Evolutionary conservation across 2,888 invertebrate species (phyloP), one percentile per base, ranked within the genome.

Genomic region (Germaria angustata): DNA sequence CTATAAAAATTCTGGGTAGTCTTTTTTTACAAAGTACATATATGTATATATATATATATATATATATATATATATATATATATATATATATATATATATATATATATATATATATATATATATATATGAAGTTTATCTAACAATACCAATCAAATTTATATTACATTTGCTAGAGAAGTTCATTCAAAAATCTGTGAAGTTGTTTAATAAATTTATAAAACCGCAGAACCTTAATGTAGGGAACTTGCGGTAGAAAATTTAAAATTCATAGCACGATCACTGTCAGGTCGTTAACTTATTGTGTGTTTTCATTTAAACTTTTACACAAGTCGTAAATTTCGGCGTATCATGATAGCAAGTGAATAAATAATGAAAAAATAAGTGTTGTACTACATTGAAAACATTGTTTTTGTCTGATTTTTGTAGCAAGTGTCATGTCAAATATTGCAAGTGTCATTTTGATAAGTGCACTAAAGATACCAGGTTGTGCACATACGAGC

Each of bases 201-300:
- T 49, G 22, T 49, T 49, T 9, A 7, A 28, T 13, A 1, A 28
- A 53, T 28, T 28, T 51, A n/a, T 17, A 36, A 17, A 34, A 5
- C 24, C 13, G 22, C 22, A 24, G 15, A 9, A 32, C 8, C 17
- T n/a, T 11, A 17, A 15, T 34, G 61, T 61, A 66, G 75, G 55
- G 55, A 49, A 49, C 22, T 13, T 41, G 5, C 11, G 0, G 9
- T 20, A 1, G 13, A 68, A 49, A 76, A 68, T 59, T 66, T 57
- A 59, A 75, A 76, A 76, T 66, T 59, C 76, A 36, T 41, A 32
- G 39, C 76, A 76, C 59, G 59, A 57, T 57, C 28, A 59, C 66
- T 49, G 49, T 49, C 66, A 68, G 57, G 66, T 59, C 57, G 49
- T 66, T 68, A 68, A 66, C 66, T 66, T 76, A 51, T 68, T 28